Evolutionary conservation across 2,113 vertebrate genomes (phyloP).

Genomic region (Monarcha castaneiventris): DNA sequence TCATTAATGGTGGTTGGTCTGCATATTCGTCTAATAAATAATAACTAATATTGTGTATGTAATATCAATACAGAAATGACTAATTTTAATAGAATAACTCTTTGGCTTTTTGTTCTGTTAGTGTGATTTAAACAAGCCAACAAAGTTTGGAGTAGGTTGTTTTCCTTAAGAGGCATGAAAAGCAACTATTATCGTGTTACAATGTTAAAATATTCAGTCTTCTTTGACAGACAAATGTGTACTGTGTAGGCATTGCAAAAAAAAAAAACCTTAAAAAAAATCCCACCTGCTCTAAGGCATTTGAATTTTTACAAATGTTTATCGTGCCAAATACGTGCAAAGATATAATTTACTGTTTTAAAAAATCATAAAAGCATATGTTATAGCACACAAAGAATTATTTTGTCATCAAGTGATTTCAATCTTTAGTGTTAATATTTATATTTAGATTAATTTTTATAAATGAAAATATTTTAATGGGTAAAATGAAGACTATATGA

Average conservation of each 20-base stretch:
- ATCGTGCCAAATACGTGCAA: slow-evolving; percentile 81
- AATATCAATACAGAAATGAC: slow-evolving; percentile 58
- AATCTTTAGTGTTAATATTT: slow-evolving; percentile 82
- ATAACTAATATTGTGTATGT: slow-evolving; percentile 66
- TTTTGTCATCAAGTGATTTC: slow-evolving; percentile 82
- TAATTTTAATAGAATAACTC: slow-evolving; percentile 66
- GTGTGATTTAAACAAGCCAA: slow-evolving; percentile 70
- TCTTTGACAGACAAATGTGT: slow-evolving; percentile 75
- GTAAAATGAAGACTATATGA: slow-evolving; percentile 62
- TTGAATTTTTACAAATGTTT: slow-evolving; percentile 76
- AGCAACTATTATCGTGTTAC: slow-evolving; percentile 72
- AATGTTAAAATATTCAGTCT: slow-evolving; percentile 75
- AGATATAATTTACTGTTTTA: slow-evolving; percentile 77
- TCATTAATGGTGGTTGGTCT: slow-evolving; percentile 54
- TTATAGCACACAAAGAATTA: slow-evolving; percentile 76
- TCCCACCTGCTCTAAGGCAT: slow-evolving; percentile 65
- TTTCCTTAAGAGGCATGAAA: slow-evolving; percentile 80
- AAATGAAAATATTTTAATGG: slow-evolving; percentile 80
- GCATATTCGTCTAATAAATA: slow-evolving; percentile 30
- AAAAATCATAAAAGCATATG: slow-evolving; percentile 70
- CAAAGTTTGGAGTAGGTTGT: slow-evolving; percentile 67
- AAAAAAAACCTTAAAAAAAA: background rate
- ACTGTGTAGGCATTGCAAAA: slow-evolving; percentile 79
- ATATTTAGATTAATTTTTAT: slow-evolving; percentile 83
- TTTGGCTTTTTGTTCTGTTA: slow-evolving; percentile 71